These are phyloP conservation scores for Bergia sp. DNA, from an alignment of 92 coral and sea anemone species.

Conservation along the genomic window DNA sequence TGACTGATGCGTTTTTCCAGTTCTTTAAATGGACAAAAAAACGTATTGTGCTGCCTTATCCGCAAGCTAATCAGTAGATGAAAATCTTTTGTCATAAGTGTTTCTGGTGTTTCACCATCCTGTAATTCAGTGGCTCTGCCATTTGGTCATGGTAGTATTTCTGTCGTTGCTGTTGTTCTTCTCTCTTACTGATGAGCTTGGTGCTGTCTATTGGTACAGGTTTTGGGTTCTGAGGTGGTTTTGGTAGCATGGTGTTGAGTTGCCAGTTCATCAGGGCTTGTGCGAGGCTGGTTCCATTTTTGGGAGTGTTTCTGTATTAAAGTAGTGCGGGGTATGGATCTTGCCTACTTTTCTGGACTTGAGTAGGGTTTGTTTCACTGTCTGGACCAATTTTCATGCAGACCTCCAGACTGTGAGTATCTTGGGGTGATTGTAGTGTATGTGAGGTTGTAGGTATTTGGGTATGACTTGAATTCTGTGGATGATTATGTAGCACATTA, in stretches of 20 bases:
- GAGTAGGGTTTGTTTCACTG: conserved; percentile 35
- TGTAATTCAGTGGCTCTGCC: background rate
- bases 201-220: conserved; percentile 31
- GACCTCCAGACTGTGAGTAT: conserved; percentile 52
- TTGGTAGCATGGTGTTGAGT: conserved; percentile 44
- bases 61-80: too few species aligned
- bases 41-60: too few species aligned
- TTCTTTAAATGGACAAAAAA: background rate
- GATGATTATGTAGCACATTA: conserved; percentile 50
- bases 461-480: conserved; percentile 33
- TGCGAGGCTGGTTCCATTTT: conserved; percentile 52
- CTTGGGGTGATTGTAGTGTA: conserved; percentile 45
- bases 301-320: conserved; percentile 33
- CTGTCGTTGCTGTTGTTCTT: conserved; percentile 38
- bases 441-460: conserved; percentile 32
- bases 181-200: conserved; percentile 6
- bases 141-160: conserved; percentile 34
- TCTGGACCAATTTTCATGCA: conserved; percentile 48
- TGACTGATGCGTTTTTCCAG: background rate
- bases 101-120: too few species aligned
- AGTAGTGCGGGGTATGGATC: conserved; percentile 37
- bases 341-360: conserved; percentile 34
- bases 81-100: too few species aligned
- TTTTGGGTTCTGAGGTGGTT: conserved; percentile 1
- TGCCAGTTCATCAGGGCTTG: conserved; percentile 46